A percentile compares a stretch with the other conserved stretches of the same genome.
These are phyloP conservation scores for Macropus fuliginosus DNA, from an alignment of 2,797 vertebrate species.

Conservation along the genomic window DNA sequence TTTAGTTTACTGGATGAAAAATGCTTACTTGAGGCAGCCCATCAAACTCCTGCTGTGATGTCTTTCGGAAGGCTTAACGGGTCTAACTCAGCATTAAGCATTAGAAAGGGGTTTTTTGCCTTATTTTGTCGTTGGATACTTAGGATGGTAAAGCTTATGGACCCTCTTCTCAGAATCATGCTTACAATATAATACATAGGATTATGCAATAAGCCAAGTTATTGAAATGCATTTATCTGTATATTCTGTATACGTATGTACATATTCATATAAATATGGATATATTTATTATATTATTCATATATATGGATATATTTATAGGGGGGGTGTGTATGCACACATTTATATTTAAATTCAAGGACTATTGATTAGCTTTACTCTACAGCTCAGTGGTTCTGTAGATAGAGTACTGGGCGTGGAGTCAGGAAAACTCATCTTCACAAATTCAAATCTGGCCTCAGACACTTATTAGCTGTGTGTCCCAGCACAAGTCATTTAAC, in stretches of 20 bases:
- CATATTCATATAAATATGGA: too few species aligned
- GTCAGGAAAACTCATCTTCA: not conserved
- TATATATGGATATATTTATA: too few species aligned
- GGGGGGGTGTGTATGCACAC: too few species aligned
- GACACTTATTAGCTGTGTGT: not conserved
- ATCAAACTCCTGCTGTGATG: not conserved
- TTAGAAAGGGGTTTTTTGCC: not conserved
- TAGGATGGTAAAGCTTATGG: not conserved
- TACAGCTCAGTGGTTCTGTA: not conserved
- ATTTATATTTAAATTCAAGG: not conserved
- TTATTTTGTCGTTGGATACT: not conserved
- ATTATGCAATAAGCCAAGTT: not conserved
- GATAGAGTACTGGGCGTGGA: not conserved
- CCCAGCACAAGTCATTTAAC: not conserved
- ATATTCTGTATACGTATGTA: rapidly evolving
- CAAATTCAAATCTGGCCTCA: not conserved
- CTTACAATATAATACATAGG: not conserved
- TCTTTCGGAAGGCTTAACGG: not conserved
- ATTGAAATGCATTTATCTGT: not conserved
- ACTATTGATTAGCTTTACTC: not conserved
- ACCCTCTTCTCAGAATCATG: not conserved
- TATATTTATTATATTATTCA: too few species aligned
- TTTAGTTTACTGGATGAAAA: not conserved
- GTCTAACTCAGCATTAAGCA: not conserved
- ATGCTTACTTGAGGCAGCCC: not conserved